Conservation (phyloP, 2,888 invertebrate genomes). For the Alloplasta piceator region DNA sequence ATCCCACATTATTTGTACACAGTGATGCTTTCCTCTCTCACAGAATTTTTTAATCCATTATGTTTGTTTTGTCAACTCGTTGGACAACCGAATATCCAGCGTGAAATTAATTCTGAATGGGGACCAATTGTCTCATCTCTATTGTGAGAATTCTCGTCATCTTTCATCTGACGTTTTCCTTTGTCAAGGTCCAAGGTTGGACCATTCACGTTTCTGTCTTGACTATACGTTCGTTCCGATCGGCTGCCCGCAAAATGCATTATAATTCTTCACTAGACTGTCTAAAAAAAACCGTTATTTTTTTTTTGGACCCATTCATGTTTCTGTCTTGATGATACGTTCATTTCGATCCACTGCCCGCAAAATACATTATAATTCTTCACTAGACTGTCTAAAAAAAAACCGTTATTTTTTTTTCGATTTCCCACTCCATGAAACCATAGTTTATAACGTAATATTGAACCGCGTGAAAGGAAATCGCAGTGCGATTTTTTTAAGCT, state of each 20-base stretch:
- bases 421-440: background rate
- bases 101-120: background rate
- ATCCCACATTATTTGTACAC: background rate
- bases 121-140: conserved; percentile 24
- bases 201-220: conserved; percentile 1
- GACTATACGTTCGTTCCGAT: background rate
- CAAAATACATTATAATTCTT: background rate
- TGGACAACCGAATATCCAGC: background rate
- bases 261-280: background rate
- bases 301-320: background rate
- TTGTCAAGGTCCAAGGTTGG: conserved; percentile 63
- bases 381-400: background rate
- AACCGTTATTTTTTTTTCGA: background rate
- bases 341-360: background rate
- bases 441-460: too few species aligned
- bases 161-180: conserved; percentile 61
- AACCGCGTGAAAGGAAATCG: too few species aligned
- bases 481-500: too few species aligned
- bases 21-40: too few species aligned
- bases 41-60: background rate
- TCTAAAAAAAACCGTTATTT: background rate
- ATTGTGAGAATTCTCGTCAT: conserved; percentile 18
- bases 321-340: conserved; percentile 1
- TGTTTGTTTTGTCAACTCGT: background rate
- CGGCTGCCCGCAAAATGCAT: background rate